Evolutionary conservation across 2,113 vertebrate genomes (phyloP).

Genomic region (Epinephelus moara): DNA sequence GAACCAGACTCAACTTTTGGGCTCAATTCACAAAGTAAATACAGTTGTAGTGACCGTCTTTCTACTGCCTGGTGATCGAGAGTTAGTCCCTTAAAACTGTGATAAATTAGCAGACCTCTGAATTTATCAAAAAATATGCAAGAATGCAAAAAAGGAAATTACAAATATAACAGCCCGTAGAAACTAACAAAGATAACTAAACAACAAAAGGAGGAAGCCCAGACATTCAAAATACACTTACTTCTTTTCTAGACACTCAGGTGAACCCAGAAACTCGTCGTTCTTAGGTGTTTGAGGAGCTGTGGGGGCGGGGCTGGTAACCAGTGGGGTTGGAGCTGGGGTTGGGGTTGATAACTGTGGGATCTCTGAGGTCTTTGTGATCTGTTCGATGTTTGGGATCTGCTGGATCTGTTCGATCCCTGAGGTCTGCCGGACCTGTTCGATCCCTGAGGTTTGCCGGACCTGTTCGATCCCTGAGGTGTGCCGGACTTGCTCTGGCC

Average conservation of each 20-base stretch:
- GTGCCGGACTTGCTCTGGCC: too few species aligned
- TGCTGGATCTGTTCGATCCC: accelerated
- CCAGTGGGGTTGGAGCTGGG: too few species aligned
- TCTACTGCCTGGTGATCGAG: too few species aligned
- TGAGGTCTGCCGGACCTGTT: too few species aligned
- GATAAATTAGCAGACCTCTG: neutral
- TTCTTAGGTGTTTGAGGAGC: accelerated
- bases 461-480: too few species aligned
- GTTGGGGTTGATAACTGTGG: too few species aligned
- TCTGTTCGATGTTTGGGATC: neutral
- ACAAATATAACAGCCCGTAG: neutral
- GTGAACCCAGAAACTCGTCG: slow-evolving; percentile 32
- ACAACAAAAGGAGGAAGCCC: neutral
- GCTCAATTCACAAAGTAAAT: neutral
- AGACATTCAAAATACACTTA: neutral
- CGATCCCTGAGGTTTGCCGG: too few species aligned
- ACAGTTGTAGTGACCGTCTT: neutral
- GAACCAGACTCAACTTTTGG: too few species aligned
- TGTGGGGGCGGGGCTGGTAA: neutral
- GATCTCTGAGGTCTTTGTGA: too few species aligned
- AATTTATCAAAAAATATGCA: neutral
- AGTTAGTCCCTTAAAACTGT: neutral
- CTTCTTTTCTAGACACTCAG: slow-evolving; percentile 44
- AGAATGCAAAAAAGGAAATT: neutral
- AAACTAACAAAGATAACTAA: neutral